phyloP scores from a whole-genome alignment of 1,140 invertebrate species.

The Drosophila insularis region DNA sequence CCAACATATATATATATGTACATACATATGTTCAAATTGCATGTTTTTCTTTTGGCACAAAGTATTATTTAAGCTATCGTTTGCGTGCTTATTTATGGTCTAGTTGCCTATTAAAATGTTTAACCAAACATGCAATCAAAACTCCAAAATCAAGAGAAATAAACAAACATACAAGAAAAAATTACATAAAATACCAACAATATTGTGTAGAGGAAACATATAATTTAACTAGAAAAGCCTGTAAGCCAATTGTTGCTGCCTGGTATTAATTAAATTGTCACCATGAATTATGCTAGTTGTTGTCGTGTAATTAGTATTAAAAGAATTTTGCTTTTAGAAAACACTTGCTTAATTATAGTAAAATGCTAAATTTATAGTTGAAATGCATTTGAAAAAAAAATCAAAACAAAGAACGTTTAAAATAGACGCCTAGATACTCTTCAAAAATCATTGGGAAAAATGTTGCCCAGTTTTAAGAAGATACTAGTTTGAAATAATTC shows the following conservation, averaged over 20 bases:
- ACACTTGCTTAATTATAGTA: not conserved
- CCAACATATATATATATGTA: not conserved
- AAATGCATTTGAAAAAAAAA: not conserved
- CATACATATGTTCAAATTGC: conserved; percentile 5
- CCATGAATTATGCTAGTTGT: conserved; percentile 15
- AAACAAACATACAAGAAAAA: conserved; percentile 27
- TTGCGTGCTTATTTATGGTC: conserved; percentile 56
- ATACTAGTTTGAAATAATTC: too few relatives aligned
- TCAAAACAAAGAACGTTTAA: not conserved
- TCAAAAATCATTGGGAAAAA: not conserved
- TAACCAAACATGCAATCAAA: conserved; percentile 64
- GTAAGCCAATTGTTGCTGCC: conserved; percentile 65
- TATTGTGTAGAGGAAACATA: conserved; percentile 20
- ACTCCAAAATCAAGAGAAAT: conserved; percentile 23
- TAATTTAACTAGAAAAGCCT: conserved; percentile 60
- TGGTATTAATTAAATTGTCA: conserved; percentile 70
- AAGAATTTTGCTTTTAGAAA: conserved; percentile 7
- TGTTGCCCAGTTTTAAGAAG: too few relatives aligned
- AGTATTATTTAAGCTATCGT: conserved; percentile 64
- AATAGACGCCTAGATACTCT: not conserved
- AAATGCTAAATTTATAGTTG: conserved; percentile 39
- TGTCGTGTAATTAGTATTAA: conserved; percentile 43
- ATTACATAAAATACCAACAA: conserved; percentile 8
- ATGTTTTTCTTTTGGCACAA: conserved; percentile 38
- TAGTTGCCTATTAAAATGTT: conserved; percentile 59